Evolutionary conservation across 2,888 invertebrate species (phyloP), one percentile per base, ranked within the genome.

Genomic region (Meteorus colon): DNA sequence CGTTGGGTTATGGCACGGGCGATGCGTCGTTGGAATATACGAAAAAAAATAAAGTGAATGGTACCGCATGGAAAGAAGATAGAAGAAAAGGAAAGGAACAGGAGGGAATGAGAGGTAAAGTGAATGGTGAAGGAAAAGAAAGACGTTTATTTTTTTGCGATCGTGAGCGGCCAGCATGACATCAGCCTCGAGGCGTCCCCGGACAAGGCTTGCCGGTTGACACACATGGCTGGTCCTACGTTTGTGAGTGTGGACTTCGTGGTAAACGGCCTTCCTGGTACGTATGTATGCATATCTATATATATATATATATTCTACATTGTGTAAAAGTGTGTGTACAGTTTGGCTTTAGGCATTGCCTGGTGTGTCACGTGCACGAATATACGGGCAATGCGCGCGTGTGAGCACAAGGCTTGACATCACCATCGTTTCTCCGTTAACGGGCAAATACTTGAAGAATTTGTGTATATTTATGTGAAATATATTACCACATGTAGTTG

Each of bases 151-250:
- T 77, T 76, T 71, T 74, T 69, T 71, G 62, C 78, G 63, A 76
- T 77, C 73, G 69, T 77, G 75, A 74, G 77, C 29, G 29, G 74
- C 75, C 74, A 70, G 81, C 77, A 81, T 81, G 81, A 81, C 81
- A 80, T 81, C 81, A 81, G 80, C 80, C 77, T 75, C 77, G 78
- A 78, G 73, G 27, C 78, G 79, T 77, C 79, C 75, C 79, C 80
- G 81, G 80, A 80, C 81, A 80, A 81, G 81, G 81, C 80, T 81
- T 80, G 81, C 77, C 81, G 78, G 79, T 81, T 81, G 80, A 81
- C 81, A 81, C 79, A 80, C 80, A 81, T 80, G 80, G 78, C 79
- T 81, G 80, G 78, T 77, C 78, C 78, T 79, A 34, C 68, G 60
- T 67, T 76, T 60, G 59, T 72, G 62, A 75, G 41, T 76, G 70